A percentile compares a stretch with the other conserved stretches of the same genome.
Evolutionary conservation across 2,888 invertebrate genomes (phyloP).

Genomic region (Chorisops tibialis): DNA sequence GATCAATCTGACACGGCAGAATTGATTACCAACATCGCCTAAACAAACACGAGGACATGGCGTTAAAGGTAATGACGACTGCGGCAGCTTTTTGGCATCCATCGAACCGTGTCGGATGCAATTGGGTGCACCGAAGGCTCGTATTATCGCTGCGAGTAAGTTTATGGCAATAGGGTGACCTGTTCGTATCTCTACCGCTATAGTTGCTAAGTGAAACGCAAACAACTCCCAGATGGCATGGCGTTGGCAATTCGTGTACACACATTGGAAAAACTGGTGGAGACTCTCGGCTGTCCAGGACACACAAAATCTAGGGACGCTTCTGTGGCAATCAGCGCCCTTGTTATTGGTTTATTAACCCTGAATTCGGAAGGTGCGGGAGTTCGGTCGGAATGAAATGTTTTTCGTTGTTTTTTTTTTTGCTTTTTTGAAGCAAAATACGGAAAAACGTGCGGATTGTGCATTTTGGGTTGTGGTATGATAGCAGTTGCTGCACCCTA

Average conservation of each 20-base stretch:
- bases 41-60: conserved; percentile 20
- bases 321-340: conserved; percentile 3
- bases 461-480: too few species aligned
- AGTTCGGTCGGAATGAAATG: too few species aligned
- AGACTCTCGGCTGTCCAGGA: not conserved
- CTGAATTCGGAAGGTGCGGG: not conserved
- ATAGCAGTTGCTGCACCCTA: too few species aligned
- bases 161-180: not conserved
- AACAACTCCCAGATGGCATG: not conserved
- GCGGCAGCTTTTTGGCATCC: not conserved
- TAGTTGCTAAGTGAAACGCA: not conserved
- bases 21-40: conserved; percentile 24
- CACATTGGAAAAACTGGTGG: not conserved
- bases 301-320: not conserved
- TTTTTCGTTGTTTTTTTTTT: too few species aligned
- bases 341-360: conserved; percentile 1
- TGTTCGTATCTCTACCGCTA: too few species aligned
- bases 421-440: too few species aligned
- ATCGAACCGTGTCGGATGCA: not conserved
- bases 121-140: not conserved
- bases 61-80: conserved; percentile 8
- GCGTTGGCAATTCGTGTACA: too few species aligned
- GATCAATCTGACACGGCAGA: conserved; percentile 20
- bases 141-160: too few species aligned
- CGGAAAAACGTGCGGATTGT: too few species aligned